These are phyloP conservation scores for Hemicordylus capensis DNA, from an alignment of 2,113 vertebrate species.

Conservation along the genomic window DNA sequence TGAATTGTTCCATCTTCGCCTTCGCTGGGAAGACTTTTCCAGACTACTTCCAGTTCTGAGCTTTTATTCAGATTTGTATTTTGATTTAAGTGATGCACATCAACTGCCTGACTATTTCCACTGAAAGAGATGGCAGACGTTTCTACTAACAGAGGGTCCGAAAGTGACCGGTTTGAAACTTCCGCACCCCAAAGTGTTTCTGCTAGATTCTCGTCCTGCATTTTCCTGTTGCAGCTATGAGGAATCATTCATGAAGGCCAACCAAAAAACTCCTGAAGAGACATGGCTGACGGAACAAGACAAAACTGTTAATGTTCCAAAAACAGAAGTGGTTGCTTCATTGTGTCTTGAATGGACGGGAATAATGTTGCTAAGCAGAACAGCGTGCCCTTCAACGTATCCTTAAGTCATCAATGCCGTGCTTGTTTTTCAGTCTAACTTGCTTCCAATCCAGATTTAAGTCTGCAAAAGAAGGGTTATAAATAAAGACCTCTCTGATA, in stretches of 20 bases:
- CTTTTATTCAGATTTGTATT: conserved; percentile 6
- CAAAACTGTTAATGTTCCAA: conserved; percentile 34
- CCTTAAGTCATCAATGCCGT: conserved; percentile 5
- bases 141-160: background rate
- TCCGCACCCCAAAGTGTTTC: background rate
- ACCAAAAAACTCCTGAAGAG: conserved; percentile 14
- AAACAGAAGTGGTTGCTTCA: conserved; percentile 39
- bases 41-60: background rate
- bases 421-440: conserved; percentile 13
- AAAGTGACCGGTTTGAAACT: background rate
- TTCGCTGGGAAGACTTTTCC: background rate
- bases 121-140: rapidly evolving
- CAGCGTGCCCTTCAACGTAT: conserved; percentile 57
- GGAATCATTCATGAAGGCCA: background rate
- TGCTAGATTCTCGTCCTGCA: conserved; percentile 39
- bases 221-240: conserved; percentile 3
- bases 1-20: background rate
- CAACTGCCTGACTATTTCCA: background rate
- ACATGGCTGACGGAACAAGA: background rate
- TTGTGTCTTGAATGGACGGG: conserved; percentile 30
- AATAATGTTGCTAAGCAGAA: conserved; percentile 32
- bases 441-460: conserved; percentile 19
- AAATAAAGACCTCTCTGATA: conserved; percentile 60
- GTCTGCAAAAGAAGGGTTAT: conserved; percentile 57
- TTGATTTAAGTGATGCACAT: background rate